Percentiles rank a stretch among this genome's conserved stretches.
Conservation (phyloP, 2,888 invertebrate genomes). For the Harpagoxenus sublaevis region DNA sequence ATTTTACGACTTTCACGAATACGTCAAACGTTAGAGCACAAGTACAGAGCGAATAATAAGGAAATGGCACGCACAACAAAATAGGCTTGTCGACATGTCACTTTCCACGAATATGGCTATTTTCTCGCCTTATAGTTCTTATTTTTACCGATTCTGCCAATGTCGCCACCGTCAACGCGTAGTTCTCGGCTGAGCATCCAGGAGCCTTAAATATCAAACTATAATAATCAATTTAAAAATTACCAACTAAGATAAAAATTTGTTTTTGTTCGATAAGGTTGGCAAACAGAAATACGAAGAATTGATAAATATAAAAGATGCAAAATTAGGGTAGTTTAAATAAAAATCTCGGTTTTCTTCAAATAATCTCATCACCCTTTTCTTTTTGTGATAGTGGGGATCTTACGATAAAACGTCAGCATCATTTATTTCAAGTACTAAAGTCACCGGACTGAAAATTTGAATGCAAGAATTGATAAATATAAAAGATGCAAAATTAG, state of each 20-base stretch:
- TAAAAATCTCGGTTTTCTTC: not conserved
- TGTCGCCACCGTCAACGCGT: too few relatives aligned
- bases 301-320: not conserved
- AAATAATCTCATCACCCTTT: not conserved
- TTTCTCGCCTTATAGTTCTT: too few relatives aligned
- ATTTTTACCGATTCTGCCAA: too few relatives aligned
- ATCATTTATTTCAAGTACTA: conserved; percentile 44
- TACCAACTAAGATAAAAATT: not conserved
- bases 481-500: not conserved
- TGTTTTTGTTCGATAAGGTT: not conserved
- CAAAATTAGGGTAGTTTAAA: not conserved
- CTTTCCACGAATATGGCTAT: too few relatives aligned
- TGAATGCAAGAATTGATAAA: not conserved
- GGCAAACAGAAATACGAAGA: not conserved
- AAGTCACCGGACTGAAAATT: conserved; percentile 36
- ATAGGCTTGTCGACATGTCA: too few relatives aligned
- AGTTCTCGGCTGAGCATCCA: too few relatives aligned
- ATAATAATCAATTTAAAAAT: not conserved
- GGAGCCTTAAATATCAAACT: not conserved
- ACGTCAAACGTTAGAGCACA: too few relatives aligned
- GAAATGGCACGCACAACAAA: too few relatives aligned
- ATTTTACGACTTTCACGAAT: too few relatives aligned
- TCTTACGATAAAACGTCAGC: conserved; percentile 27
- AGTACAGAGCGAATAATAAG: too few relatives aligned
- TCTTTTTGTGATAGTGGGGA: not conserved